A percentile compares a stretch with the other conserved stretches of the same genome.
Conservation (phyloP, 2,113 vertebrate genomes). For the Dipodomys stephensi region DNA sequence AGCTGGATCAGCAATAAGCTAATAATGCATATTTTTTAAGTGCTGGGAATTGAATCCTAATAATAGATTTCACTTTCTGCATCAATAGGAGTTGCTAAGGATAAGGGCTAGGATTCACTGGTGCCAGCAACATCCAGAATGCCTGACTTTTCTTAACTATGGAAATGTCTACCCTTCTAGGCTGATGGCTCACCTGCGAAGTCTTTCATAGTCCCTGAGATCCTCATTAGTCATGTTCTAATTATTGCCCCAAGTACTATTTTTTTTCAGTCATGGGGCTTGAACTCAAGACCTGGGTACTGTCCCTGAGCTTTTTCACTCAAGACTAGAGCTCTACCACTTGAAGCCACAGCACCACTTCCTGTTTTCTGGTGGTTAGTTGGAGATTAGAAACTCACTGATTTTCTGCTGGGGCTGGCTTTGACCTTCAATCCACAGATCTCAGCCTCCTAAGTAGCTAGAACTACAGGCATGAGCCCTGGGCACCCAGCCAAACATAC, state of each 20-base stretch:
- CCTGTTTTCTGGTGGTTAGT: no score
- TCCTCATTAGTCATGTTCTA: conserved; percentile 9
- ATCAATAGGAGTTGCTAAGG: neutral
- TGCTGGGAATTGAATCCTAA: neutral
- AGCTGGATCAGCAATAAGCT: neutral
- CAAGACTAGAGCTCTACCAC: no score
- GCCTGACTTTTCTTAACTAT: neutral
- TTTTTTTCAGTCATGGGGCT: no score
- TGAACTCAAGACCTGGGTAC: no score
- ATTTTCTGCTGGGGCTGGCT: no score
- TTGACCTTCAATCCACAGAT: no score
- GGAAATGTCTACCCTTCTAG: neutral
- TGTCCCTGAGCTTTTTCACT: no score
- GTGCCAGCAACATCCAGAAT: neutral
- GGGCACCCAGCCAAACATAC: neutral
- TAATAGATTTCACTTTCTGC: neutral
- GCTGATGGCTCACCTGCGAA: neutral
- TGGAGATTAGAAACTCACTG: no score
- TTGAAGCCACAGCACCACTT: no score
- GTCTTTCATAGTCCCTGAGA: neutral
- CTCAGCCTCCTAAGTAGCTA: no score
- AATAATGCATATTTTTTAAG: neutral
- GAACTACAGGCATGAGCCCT: no score
- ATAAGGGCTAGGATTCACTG: neutral
- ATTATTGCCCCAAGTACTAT: neutral